Conservation (phyloP, 2,888 invertebrate species). For the Agonum fuliginosum region DNA sequence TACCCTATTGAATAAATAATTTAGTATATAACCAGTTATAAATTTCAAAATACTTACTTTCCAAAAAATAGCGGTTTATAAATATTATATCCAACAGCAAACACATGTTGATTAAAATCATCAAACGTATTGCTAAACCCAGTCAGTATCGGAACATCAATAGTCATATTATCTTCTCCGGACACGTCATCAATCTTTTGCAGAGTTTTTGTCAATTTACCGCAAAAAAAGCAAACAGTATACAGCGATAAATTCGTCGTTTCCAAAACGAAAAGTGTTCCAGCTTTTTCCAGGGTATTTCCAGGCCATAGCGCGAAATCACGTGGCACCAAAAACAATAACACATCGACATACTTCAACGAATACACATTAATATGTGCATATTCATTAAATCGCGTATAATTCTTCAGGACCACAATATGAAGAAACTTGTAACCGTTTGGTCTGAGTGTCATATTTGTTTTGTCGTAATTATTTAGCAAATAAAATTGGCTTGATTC, state of each 20-base stretch:
- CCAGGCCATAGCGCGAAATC: constrained; percentile 23
- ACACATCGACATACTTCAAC: constrained; percentile 14
- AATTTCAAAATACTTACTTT: constrained; percentile 13
- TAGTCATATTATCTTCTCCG: not conserved
- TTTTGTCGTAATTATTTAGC: constrained; percentile 2
- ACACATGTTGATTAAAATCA: constrained; percentile 41
- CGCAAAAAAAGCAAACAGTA: constrained; percentile 46
- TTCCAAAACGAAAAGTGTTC: constrained; percentile 17
- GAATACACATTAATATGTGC: constrained; percentile 13
- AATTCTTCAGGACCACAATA: constrained; percentile 26
- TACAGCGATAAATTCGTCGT: constrained; percentile 34
- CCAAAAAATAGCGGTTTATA: constrained; percentile 37
- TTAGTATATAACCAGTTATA: not conserved
- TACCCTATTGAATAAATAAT: too few species aligned
- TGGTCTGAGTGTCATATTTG: not conserved
- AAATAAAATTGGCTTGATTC: not conserved
- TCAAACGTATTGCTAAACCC: constrained; percentile 23
- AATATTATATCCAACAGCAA: constrained; percentile 32
- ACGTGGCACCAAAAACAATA: constrained; percentile 26
- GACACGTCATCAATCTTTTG: constrained; percentile 40
- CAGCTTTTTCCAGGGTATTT: constrained; percentile 25
- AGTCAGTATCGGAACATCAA: not conserved
- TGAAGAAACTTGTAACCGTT: constrained; percentile 45
- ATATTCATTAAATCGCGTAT: constrained; percentile 15
- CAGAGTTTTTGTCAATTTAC: constrained; percentile 31